Conservation (phyloP, 2,888 invertebrate species). For the Anarsia innoxiella region DNA sequence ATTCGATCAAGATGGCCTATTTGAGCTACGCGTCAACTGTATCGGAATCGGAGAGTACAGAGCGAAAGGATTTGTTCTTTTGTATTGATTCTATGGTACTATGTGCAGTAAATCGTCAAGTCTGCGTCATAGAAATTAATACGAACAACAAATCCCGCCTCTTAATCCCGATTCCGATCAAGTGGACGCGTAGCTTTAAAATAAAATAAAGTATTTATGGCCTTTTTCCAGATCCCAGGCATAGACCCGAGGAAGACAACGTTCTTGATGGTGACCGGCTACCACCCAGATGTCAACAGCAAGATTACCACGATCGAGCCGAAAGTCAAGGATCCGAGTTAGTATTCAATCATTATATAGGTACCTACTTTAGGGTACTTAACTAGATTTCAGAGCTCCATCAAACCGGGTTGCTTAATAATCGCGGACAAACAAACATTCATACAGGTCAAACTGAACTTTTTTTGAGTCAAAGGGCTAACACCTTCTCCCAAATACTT, state of each 20-base stretch:
- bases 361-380: not conserved
- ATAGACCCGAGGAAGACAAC: constrained; percentile 27
- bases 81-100: not conserved
- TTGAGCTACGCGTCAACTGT: no score
- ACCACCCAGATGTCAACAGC: constrained; percentile 34
- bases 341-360: not conserved
- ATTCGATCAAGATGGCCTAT: no score
- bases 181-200: not conserved
- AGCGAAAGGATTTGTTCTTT: no score
- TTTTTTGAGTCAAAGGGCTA: no score
- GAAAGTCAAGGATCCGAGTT: constrained; percentile 29
- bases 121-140: not conserved
- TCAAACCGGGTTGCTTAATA: not conserved
- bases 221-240: constrained; percentile 25
- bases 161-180: no score
- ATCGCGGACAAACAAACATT: not conserved
- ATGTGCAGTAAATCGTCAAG: not conserved
- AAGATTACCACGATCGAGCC: constrained; percentile 36
- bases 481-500: no score
- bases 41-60: no score
- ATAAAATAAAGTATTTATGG: not conserved
- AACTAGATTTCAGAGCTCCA: not conserved
- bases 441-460: no score
- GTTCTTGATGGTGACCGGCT: constrained; percentile 38
- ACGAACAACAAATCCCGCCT: not conserved